Evolutionary conservation across 1,140 invertebrate species (phyloP), one percentile per base, ranked within the genome.

Genomic region (Brachionus rubens): DNA sequence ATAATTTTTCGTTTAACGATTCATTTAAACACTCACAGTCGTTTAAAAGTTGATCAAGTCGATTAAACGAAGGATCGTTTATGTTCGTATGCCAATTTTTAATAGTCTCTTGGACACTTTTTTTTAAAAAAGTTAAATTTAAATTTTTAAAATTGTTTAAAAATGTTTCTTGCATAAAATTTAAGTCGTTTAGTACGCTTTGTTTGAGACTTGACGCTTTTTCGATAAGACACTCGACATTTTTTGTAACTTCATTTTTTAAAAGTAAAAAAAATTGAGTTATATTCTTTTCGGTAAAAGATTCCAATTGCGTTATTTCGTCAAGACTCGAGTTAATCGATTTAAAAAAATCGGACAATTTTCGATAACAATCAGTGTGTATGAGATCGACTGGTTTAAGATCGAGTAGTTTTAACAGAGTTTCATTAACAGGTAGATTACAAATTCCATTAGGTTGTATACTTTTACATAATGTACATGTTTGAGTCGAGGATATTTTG

Each of bases 371-470:
- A 24, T 65, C 59, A 24, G 59, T 43, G 4, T 65, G 21, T 14
- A 65, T 65, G 10, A 65, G 6, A 65, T 65, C 59, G 4, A 65
- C 59, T 43, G 59, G 59, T 41, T 65, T 65, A 0, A 65, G n/a
- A 1, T 65, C 21, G 5, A 65, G 40, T 3, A 65, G 21, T 26
- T 65, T 65, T 3, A 12, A 43, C 0, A 65, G 12, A 24, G 59
- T 36, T 65, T 65, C 59, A 19, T 65, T 65, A 3, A 65, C 36
- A 0, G 59, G 59, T 14, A 65, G 9, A 43, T 26, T 43, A 3
- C 41, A 14, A 24, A 43, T 28, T 6, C 54, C 59, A 26, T 65
- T 43, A 24, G 36, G 24, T 43, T 43, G 16, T n/a, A 4, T 19
- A 46, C 19, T 14, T 43, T 24, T 26, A 19, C 59, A 65, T 14